These are phyloP conservation scores for Polydrusus cervinus DNA, from an alignment of 2,888 invertebrate genomes.

Conservation along the genomic window DNA sequence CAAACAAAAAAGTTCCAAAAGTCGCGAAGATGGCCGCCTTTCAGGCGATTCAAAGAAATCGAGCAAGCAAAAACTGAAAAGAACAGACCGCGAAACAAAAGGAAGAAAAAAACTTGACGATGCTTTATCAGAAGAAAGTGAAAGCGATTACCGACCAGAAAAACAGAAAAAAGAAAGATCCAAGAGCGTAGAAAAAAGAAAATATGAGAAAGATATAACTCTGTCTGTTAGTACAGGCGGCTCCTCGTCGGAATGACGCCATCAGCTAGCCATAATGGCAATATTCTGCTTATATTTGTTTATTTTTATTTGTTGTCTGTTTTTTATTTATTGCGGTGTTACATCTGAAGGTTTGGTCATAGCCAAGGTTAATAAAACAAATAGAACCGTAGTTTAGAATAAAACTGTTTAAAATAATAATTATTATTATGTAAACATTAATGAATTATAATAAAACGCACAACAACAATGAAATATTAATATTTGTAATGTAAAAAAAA, in stretches of 20 bases:
- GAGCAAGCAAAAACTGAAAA: constrained; percentile 67
- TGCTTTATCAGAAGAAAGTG: constrained; percentile 63
- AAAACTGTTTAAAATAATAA: neutral
- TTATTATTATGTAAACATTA: too few relatives aligned
- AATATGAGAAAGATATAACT: constrained; percentile 60
- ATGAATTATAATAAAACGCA: constrained; percentile 14
- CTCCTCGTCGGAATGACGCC: constrained; percentile 73
- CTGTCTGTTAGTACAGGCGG: constrained; percentile 62
- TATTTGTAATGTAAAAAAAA: neutral
- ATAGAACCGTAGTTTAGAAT: constrained; percentile 54
- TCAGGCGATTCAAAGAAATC: constrained; percentile 58
- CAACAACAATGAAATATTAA: too few relatives aligned
- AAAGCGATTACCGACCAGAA: constrained; percentile 59
- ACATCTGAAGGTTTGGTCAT: constrained; percentile 74
- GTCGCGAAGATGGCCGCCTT: constrained; percentile 52
- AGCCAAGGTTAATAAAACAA: constrained; percentile 66
- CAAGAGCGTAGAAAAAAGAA: constrained; percentile 59
- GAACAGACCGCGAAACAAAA: constrained; percentile 61
- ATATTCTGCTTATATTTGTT: constrained; percentile 73
- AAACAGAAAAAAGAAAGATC: constrained; percentile 57
- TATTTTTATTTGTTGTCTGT: constrained; percentile 74
- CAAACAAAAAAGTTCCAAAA: constrained; percentile 57
- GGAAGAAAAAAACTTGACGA: constrained; percentile 60
- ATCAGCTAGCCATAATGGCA: constrained; percentile 75
- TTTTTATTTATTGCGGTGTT: constrained; percentile 76